phyloP scores from a whole-genome alignment of 2,797 vertebrate genomes.

The Gymnothorax reevesii region DNA sequence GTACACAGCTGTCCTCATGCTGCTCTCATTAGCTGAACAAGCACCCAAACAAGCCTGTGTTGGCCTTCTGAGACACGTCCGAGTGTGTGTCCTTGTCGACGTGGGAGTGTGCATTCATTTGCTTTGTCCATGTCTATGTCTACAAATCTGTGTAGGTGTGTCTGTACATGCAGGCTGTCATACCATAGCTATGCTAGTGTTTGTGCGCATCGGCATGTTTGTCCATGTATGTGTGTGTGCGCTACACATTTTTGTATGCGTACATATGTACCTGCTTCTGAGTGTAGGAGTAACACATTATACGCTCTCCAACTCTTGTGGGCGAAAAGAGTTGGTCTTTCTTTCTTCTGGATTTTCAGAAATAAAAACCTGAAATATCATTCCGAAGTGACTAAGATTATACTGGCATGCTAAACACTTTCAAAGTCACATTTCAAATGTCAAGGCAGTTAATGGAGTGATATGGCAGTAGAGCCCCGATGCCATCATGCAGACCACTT shows the following conservation, averaged over 20 bases:
- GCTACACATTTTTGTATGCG: background rate
- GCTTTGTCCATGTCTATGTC: background rate
- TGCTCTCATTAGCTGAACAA: constrained; percentile 16
- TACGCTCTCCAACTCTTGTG: constrained; percentile 24
- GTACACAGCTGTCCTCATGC: background rate
- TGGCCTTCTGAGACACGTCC: background rate
- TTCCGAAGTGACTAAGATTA: constrained; percentile 30
- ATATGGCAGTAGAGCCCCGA: background rate
- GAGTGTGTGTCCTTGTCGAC: background rate
- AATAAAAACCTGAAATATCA: constrained; percentile 28
- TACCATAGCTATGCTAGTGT: background rate
- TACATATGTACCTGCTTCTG: constrained; percentile 1
- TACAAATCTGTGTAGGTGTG: constrained; percentile 12
- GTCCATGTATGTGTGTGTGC: constrained; percentile 19
- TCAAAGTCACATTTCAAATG: constrained; percentile 13
- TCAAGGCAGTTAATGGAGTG: background rate
- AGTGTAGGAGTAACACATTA: constrained; percentile 27
- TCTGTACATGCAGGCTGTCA: background rate
- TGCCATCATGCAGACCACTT: constrained; percentile 11
- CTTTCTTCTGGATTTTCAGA: constrained; percentile 25
- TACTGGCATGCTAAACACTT: constrained; percentile 10
- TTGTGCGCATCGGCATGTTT: constrained; percentile 17
- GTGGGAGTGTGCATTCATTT: background rate
- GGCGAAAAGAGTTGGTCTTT: constrained; percentile 18
- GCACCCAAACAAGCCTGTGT: background rate